These are phyloP conservation scores for Heliopora coerulea DNA, from an alignment of 92 coral and sea anemone genomes.

Conservation along the genomic window DNA sequence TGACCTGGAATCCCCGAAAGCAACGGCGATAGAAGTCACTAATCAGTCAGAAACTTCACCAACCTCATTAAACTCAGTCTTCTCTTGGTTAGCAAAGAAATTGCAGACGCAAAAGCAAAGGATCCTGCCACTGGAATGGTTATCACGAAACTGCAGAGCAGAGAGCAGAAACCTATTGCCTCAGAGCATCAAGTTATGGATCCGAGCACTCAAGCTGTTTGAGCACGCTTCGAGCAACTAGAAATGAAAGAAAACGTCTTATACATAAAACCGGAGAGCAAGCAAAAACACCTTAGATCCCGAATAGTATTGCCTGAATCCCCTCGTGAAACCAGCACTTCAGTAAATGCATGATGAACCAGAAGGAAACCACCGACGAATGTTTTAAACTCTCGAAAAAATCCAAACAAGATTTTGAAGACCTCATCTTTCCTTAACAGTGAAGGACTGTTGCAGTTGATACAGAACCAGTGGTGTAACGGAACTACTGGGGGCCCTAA, in stretches of 20 bases:
- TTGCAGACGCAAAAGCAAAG: constrained; percentile 47
- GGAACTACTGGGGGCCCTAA: too few relatives aligned
- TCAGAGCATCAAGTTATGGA: not conserved
- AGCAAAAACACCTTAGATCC: not conserved
- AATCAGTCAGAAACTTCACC: not conserved
- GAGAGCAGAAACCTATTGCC: constrained; percentile 18
- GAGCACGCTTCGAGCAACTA: constrained; percentile 36
- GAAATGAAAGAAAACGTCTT: constrained; percentile 26
- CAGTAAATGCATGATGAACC: constrained; percentile 41
- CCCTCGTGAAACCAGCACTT: constrained; percentile 39
- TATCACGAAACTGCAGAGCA: constrained; percentile 11
- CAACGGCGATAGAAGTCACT: not conserved
- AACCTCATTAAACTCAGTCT: not conserved
- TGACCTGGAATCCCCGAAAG: not conserved
- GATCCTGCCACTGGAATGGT: constrained; percentile 40
- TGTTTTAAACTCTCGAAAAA: constrained; percentile 51
- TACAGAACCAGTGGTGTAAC: constrained; percentile 47
- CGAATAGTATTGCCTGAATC: constrained; percentile 41
- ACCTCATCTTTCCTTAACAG: constrained; percentile 21
- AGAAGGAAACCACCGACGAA: constrained; percentile 48
- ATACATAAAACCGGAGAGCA: not conserved
- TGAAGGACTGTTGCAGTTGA: constrained; percentile 40
- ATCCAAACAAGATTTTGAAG: constrained; percentile 60
- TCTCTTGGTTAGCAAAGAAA: constrained; percentile 35
- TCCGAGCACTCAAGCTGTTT: constrained; percentile 19